These are phyloP conservation scores for Myotis davidii DNA, from an alignment of 2,113 vertebrate species.

Conservation along the genomic window DNA sequence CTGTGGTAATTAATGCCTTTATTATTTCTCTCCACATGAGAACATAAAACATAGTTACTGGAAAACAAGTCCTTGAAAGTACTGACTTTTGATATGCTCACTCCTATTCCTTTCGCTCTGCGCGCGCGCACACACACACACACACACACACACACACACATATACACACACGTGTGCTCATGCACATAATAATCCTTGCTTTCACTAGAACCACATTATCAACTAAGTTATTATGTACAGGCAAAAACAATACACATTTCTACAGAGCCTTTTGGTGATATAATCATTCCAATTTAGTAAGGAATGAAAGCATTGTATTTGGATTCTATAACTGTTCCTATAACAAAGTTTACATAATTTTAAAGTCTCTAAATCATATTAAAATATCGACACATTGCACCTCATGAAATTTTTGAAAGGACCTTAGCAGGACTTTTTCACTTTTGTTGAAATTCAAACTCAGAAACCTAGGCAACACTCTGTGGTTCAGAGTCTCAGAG, in stretches of 20 bases:
- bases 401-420: background rate
- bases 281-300: background rate
- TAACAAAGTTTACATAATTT: background rate
- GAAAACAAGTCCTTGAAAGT: background rate
- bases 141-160: background rate
- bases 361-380: background rate
- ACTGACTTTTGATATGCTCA: background rate
- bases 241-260: background rate
- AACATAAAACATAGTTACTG: background rate
- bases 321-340: background rate
- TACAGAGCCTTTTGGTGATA: background rate
- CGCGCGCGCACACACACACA: background rate
- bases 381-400: background rate
- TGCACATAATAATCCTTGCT: background rate
- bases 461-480: conserved; percentile 71
- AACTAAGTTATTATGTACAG: background rate
- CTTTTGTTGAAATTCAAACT: conserved; percentile 73
- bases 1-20: background rate
- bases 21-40: background rate
- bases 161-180: background rate
- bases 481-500: conserved; percentile 67
- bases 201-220: background rate
- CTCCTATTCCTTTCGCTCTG: background rate
- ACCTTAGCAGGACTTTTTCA: background rate
- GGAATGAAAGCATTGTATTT: background rate